phyloP scores from a whole-genome alignment of 2,888 invertebrate genomes.

The Brenthis ino region DNA sequence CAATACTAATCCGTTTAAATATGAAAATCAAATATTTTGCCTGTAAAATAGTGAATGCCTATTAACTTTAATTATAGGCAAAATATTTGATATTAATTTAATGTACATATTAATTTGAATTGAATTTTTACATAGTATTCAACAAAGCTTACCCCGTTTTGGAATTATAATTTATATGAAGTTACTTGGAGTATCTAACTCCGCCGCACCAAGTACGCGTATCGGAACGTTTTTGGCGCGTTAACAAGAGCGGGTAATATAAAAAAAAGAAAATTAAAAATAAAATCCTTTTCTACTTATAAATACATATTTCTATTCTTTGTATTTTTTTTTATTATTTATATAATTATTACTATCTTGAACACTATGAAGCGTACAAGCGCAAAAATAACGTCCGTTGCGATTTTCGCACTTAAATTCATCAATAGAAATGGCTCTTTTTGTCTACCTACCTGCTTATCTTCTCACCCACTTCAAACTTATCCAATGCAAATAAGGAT shows the following conservation, averaged over 20 bases:
- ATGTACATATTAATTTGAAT: too few species aligned
- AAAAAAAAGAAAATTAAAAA: not conserved
- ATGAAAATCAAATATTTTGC: too few species aligned
- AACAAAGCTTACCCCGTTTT: too few species aligned
- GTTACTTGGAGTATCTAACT: not conserved
- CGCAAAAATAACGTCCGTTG: not conserved
- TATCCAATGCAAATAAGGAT: constrained; percentile 76
- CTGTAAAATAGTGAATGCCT: too few species aligned
- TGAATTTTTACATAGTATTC: too few species aligned
- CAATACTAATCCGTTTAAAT: too few species aligned
- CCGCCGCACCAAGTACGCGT: not conserved
- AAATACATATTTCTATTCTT: not conserved
- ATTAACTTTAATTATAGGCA: too few species aligned
- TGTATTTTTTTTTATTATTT: not conserved
- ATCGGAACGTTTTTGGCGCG: constrained; percentile 9
- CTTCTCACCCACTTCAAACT: constrained; percentile 70
- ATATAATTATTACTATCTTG: not conserved
- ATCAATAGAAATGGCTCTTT: constrained; percentile 48
- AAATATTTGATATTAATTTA: too few species aligned
- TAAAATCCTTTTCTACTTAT: not conserved
- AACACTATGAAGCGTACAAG: not conserved
- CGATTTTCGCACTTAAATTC: constrained; percentile 35
- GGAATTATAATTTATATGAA: too few species aligned
- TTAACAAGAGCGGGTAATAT: constrained; percentile 2
- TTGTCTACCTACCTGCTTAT: constrained; percentile 66